phyloP scores from a whole-genome alignment of 2,113 vertebrate species.

The Hucho hucho region DNA sequence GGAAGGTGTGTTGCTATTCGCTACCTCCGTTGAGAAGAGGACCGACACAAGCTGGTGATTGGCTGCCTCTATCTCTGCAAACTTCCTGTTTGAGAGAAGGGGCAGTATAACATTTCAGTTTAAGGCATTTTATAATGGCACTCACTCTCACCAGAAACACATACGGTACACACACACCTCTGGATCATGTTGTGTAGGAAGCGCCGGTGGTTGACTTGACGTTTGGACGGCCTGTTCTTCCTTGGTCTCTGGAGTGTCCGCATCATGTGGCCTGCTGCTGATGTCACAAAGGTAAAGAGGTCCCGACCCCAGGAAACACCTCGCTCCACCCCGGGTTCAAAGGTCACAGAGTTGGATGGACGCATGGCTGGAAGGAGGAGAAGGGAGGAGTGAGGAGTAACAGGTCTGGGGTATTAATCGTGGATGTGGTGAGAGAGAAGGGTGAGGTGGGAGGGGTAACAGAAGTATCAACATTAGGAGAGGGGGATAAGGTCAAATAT shows the following conservation, averaged over 20 bases:
- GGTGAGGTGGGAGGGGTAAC: not conserved
- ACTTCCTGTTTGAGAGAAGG: slow-evolving; percentile 69
- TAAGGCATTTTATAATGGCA: too few relatives aligned
- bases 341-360: slow-evolving; percentile 53
- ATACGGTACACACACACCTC: slow-evolving; percentile 59
- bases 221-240: slow-evolving; percentile 76
- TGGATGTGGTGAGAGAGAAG: slow-evolving; percentile 5
- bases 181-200: slow-evolving; percentile 86
- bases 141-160: slow-evolving; percentile 7
- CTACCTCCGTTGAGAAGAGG: slow-evolving; percentile 58
- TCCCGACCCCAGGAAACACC: slow-evolving; percentile 74
- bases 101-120: not conserved
- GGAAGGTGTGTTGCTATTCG: slow-evolving; percentile 19
- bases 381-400: not conserved
- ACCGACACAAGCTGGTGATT: slow-evolving; percentile 71
- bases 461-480: not conserved
- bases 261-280: slow-evolving; percentile 83
- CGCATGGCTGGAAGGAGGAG: slow-evolving; percentile 57
- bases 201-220: slow-evolving; percentile 81
- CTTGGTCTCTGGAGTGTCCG: slow-evolving; percentile 78
- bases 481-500: not conserved
- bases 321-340: slow-evolving; percentile 70
- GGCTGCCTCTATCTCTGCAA: slow-evolving; percentile 78
- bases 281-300: slow-evolving; percentile 81
- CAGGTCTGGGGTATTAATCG: not conserved